Evolutionary conservation across 2,113 vertebrate species (phyloP).

Genomic region (human (Homo sapiens)): GRCh38 chr20:7654001-7654500

Average conservation of each 20-base stretch:
- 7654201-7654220: slow-evolving; percentile 26
- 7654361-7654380: slow-evolving; percentile 45
- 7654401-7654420: slow-evolving; percentile 53
- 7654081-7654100: slow-evolving; percentile 33
- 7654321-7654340: neutral
- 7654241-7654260: neutral
- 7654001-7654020: neutral
- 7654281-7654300: neutral
- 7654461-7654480: slow-evolving; percentile 60
- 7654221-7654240: neutral
- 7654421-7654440: slow-evolving; percentile 64
- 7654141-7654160: slow-evolving; percentile 39
- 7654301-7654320: neutral
- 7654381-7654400: slow-evolving; percentile 62
- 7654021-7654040: neutral
- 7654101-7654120: neutral
- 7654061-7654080: neutral
- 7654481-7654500: slow-evolving; percentile 67
- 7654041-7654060: neutral
- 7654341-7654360: slow-evolving; percentile 64
- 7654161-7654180: slow-evolving; percentile 42
- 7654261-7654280: neutral
- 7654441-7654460: slow-evolving; percentile 65
- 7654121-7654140: slow-evolving; percentile 19
- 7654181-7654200: slow-evolving; percentile 16